These are phyloP conservation scores for Zosterops borbonicus DNA, from an alignment of 2,113 vertebrate species.

Conservation along the genomic window DNA sequence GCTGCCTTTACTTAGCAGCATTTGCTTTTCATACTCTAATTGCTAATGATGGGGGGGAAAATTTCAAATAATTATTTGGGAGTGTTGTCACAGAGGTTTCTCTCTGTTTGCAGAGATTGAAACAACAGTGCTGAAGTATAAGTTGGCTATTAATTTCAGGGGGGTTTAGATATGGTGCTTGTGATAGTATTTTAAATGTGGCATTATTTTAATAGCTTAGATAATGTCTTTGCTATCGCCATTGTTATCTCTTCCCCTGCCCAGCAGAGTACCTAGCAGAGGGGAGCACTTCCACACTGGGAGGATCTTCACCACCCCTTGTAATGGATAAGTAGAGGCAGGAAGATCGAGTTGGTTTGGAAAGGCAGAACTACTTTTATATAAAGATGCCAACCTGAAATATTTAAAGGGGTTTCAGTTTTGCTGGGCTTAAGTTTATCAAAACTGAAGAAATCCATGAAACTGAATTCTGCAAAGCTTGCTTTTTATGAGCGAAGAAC, in stretches of 20 bases:
- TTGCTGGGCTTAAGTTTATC: neutral
- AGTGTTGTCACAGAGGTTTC: neutral
- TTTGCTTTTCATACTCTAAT: neutral
- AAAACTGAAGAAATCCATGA: neutral
- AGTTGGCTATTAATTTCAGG: neutral
- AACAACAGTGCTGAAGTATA: neutral
- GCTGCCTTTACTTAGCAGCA: neutral
- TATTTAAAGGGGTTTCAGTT: neutral
- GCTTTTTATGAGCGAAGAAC: neutral
- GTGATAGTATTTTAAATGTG: neutral
- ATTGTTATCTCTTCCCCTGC: neutral
- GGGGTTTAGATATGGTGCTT: neutral
- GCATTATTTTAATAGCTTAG: neutral
- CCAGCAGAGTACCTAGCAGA: rapidly evolving
- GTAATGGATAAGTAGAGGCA: neutral
- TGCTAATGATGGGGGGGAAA: neutral
- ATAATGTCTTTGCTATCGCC: neutral
- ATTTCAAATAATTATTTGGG: neutral
- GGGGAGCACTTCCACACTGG: neutral
- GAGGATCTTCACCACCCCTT: neutral
- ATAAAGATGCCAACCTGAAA: neutral
- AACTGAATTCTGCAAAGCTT: neutral
- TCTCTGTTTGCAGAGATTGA: neutral
- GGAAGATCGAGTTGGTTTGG: neutral
- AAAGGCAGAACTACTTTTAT: neutral